phyloP scores from a whole-genome alignment of 2,113 vertebrate species.

The Cavia aperea region DNA sequence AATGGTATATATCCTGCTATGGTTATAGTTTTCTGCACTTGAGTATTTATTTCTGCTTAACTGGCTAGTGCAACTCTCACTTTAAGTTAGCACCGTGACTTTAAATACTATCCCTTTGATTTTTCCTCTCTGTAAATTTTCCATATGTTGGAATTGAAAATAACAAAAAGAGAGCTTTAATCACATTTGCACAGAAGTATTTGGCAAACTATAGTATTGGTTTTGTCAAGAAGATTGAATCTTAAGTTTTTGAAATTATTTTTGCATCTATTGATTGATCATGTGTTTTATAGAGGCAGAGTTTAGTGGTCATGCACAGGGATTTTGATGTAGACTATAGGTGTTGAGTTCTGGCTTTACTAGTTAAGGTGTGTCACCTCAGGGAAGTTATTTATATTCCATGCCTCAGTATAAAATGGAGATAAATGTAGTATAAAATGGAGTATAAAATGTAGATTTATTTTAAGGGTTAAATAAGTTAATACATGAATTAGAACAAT shows the following conservation, averaged over 20 bases:
- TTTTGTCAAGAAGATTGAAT: slow-evolving; percentile 32
- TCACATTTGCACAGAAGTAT: slow-evolving; percentile 13
- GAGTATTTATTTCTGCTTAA: slow-evolving; percentile 18
- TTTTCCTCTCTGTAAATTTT: slow-evolving; percentile 25
- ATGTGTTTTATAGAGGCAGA: neutral
- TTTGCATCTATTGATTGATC: neutral
- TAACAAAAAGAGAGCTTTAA: neutral
- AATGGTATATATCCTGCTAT: slow-evolving; percentile 24
- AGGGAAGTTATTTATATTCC: neutral
- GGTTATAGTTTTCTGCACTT: neutral
- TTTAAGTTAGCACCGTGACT: neutral
- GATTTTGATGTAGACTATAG: neutral
- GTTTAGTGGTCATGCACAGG: neutral
- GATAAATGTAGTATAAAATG: neutral
- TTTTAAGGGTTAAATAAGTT: slow-evolving; percentile 24
- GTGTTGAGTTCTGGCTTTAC: neutral
- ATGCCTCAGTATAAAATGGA: neutral
- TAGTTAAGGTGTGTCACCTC: neutral
- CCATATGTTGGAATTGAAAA: neutral
- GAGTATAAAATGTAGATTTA: neutral
- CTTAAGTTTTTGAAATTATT: neutral
- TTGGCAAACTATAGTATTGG: neutral
- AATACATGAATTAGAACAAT: slow-evolving; percentile 25
- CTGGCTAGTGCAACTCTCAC: neutral
- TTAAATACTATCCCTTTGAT: neutral